Evolutionary conservation across 1,140 invertebrate species (phyloP), one percentile per base, ranked within the genome.

Genomic region (Venturia canescens): DNA sequence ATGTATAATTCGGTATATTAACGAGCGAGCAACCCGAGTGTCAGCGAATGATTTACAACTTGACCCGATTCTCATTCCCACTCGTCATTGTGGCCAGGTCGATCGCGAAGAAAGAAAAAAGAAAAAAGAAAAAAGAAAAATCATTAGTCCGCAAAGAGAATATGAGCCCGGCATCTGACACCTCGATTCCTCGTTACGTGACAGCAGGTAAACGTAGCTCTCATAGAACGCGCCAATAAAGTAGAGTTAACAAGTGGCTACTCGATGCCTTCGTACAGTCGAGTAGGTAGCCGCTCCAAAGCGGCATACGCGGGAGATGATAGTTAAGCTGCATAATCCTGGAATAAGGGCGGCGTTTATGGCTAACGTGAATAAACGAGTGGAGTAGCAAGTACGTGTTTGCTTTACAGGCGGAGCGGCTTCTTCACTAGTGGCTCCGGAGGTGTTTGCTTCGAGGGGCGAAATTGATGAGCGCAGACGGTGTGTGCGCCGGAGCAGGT

Each of bases 221-320:
- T n/a, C n/a, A n/a, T n/a, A n/a, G 80, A 81, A 88, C 87, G 84
- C 86, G 86, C 84, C 83, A 86, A 83, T 76, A 82, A 83, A 70
- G 83, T 83, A 83, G 86, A 87, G 84, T 87, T 86, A 87, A 88
- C 84, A 87, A 87, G 83, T 84, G 78, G 48, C 15, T n/a, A 57
- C 44, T 75, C 48, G 71, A 75, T 53, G 11, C n/a, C 13, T n/a
- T 11, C 13, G 60, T 15, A 26, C 0, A 34, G 53, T 23, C n/a
- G 48, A 18, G 29, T 18, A 23, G 27, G 15, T 23, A 29, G 71
- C 0, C 11, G 23, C 23, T 29, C 3, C 21, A 66, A 66, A 15
- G 53, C 6, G 53, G 53, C 53, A 57, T 57, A n/a, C 18, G 23
- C 18, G 23, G 60, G 60, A 26, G 3, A 7, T 15, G 23, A 23